Percentiles rank a stretch among this genome's conserved stretches.
phyloP scores from a whole-genome alignment of 1,140 invertebrate genomes.

The Drosophila nebulosa region DNA sequence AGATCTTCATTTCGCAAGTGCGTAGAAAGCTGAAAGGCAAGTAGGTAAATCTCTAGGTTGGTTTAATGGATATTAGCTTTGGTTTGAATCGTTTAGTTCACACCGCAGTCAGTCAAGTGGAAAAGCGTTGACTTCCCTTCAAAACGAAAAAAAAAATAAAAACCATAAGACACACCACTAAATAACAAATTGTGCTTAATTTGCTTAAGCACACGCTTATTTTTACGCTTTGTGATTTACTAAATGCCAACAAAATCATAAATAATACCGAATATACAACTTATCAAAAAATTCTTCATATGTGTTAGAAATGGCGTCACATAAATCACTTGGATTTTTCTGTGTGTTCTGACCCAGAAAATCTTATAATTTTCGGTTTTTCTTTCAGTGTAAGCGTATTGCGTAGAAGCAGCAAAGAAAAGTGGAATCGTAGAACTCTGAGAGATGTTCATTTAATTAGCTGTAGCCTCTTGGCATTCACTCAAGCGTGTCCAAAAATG shows the following conservation, averaged over 20 bases:
- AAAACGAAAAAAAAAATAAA: no score
- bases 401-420: conserved; percentile 25
- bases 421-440: conserved; percentile 8
- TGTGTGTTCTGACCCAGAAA: conserved; percentile 70
- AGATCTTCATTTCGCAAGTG: conserved; percentile 46
- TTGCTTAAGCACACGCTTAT: conserved; percentile 45
- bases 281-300: conserved; percentile 2
- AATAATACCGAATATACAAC: conserved; percentile 43
- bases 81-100: conserved; percentile 33
- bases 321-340: conserved; percentile 61
- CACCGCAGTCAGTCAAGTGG: conserved; percentile 57
- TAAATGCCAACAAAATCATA: conserved; percentile 59
- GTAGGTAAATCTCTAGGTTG: not conserved
- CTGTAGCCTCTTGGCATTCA: conserved; percentile 41
- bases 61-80: not conserved
- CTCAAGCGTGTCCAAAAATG: conserved; percentile 66
- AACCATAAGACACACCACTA: conserved; percentile 42
- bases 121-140: conserved; percentile 61
- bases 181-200: conserved; percentile 46
- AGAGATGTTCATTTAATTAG: conserved; percentile 63
- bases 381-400: conserved; percentile 25
- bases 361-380: conserved; percentile 10
- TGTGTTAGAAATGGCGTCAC: conserved; percentile 27
- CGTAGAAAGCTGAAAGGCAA: conserved; percentile 49
- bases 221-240: conserved; percentile 64